Evolutionary conservation across 1,140 invertebrate genomes (phyloP), one percentile per base, ranked within the genome.

Genomic region (Polyergus mexicanus): DNA sequence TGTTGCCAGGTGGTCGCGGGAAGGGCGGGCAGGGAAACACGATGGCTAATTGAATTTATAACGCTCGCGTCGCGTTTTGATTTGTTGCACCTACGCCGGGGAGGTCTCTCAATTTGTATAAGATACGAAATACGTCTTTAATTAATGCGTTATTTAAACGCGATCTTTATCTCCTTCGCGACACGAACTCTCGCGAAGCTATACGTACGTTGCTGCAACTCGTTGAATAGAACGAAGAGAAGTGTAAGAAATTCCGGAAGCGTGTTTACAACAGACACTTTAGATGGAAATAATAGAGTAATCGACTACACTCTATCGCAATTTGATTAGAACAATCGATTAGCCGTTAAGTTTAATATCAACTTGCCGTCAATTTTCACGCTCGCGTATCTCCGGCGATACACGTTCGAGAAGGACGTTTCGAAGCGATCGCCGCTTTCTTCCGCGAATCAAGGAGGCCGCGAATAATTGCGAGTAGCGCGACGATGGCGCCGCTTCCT

Each of bases 381-480:
- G 77, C 47, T 56, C 47, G 41, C 35, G 22, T 38, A 35, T n/a
- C 25, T 22, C 47, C 1, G 16, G 47, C 47, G 47, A 38, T 47
- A 56, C 77, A 7, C 69, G 35, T 13, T 28, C 32, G 63, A 80
- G 77, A 58, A 58, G 78, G 11, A 56, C 41, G 66, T 25, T 8
- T 51, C 13, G 35, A 38, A 66, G 38, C 16, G 5, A 16, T 7
- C 35, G 35, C 10, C 19, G 44, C 44, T 11, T 80, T 71, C 47
- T 71, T 51, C 58, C 38, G 41, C 62, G 62, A 68, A 22, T 32
- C 19, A 41, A 13, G 62, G 35, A 38, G 38, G 13, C 69, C 75
- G 66, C 78, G 66, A 81, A 81, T 71, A 81, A 81, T 81, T 66
- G 66, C 85, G 72, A 77, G 19, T 51, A 60, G 25, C 16, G 69